Conservation (phyloP, 2,888 invertebrate genomes). For the Meghimatium bilineatum region DNA sequence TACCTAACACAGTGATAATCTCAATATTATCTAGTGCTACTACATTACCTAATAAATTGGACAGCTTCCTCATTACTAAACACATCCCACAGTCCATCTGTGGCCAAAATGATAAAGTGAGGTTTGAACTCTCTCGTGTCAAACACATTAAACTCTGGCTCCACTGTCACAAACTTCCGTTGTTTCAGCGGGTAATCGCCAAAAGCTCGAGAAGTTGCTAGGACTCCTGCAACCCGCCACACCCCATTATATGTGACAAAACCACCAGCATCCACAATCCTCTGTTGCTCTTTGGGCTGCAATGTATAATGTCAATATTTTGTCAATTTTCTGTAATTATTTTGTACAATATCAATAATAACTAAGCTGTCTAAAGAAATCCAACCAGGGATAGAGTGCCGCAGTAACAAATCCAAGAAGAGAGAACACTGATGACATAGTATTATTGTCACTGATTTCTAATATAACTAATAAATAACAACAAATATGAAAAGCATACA, state of each 20-base stretch:
- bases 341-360: too few species aligned
- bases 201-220: constrained; percentile 94
- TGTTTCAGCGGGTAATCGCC: constrained; percentile 96
- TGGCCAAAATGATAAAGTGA: constrained; percentile 92
- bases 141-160: constrained; percentile 95
- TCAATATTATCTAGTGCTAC: neutral
- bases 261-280: constrained; percentile 96
- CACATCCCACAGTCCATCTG: constrained; percentile 97
- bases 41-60: constrained; percentile 84
- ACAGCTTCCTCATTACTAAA: constrained; percentile 96
- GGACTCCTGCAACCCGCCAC: constrained; percentile 95
- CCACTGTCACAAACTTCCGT: constrained; percentile 93
- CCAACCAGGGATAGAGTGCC: too few species aligned
- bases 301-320: constrained; percentile 44
- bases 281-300: constrained; percentile 90
- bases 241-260: constrained; percentile 96
- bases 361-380: too few species aligned
- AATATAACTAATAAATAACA: too few species aligned
- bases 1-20: too few species aligned
- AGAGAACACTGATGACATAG: too few species aligned
- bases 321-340: too few species aligned
- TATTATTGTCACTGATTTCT: too few species aligned
- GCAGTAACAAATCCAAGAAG: too few species aligned
- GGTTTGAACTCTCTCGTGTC: constrained; percentile 90
- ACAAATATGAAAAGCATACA: too few species aligned